These are phyloP conservation scores for Pseudomyrmex concolor DNA, from an alignment of 1,140 invertebrate genomes.

Conservation along the genomic window DNA sequence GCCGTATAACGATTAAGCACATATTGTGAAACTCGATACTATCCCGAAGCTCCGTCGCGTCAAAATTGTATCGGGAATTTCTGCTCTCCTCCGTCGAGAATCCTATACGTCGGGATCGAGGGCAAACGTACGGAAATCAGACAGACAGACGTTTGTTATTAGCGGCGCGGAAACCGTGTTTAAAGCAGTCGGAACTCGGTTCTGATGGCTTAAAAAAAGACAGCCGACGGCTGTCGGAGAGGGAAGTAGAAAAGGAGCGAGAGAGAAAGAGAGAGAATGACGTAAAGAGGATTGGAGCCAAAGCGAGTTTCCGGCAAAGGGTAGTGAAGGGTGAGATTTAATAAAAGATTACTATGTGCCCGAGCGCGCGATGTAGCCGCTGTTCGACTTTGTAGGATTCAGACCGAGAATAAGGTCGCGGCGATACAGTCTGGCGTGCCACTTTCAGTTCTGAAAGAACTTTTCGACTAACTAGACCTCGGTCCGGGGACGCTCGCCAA, in stretches of 20 bases:
- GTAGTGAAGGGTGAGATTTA: conserved; percentile 73
- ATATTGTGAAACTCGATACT: conserved; percentile 6
- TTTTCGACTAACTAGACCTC: background rate
- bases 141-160: conserved; percentile 76
- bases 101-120: conserved; percentile 22
- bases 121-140: conserved; percentile 65
- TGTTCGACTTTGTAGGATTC: conserved; percentile 46
- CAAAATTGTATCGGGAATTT: conserved; percentile 2
- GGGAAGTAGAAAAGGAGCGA: background rate
- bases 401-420: conserved; percentile 45
- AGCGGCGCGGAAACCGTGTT: conserved; percentile 72
- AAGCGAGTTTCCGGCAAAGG: conserved; percentile 45
- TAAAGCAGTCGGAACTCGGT: conserved; percentile 74
- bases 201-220: conserved; percentile 64
- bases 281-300: conserved; percentile 48
- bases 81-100: background rate
- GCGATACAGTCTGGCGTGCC: background rate
- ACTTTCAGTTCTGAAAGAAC: background rate
- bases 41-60: background rate
- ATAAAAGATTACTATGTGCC: conserved; percentile 75
- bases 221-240: conserved; percentile 6
- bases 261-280: no score
- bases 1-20: conserved; percentile 31
- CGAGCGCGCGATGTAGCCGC: conserved; percentile 48
- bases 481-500: background rate